Percentiles rank a stretch among this genome's conserved stretches.
Conservation (phyloP, 2,888 invertebrate species). For the Parnassius glacialis region DNA sequence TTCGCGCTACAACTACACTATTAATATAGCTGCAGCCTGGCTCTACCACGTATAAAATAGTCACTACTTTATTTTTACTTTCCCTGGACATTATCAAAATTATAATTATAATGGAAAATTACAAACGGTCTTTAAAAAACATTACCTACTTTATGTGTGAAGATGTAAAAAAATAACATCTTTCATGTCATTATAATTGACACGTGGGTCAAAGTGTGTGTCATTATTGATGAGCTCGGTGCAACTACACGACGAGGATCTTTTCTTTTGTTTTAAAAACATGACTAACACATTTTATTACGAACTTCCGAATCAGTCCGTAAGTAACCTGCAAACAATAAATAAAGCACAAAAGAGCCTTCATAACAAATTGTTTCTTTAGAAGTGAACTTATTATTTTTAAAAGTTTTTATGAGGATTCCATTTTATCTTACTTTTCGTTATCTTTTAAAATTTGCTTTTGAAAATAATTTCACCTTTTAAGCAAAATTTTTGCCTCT, state of each 20-base stretch:
- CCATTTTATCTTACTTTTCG: too few species aligned
- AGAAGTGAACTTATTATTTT: background rate
- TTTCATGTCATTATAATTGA: constrained; percentile 3
- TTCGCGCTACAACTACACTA: too few species aligned
- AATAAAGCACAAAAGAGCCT: constrained; percentile 13
- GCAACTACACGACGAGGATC: background rate
- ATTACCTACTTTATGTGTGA: background rate
- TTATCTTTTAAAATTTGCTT: too few species aligned
- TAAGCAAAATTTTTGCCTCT: too few species aligned
- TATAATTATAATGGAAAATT: constrained; percentile 8
- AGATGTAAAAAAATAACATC: constrained; percentile 12
- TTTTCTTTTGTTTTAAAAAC: constrained; percentile 18
- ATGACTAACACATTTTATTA: constrained; percentile 18
- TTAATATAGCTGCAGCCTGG: too few species aligned
- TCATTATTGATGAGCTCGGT: background rate
- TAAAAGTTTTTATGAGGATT: constrained; percentile 1
- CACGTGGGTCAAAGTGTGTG: constrained; percentile 15
- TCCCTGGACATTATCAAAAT: constrained; percentile 3
- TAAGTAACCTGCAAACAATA: constrained; percentile 1
- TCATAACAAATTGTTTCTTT: constrained; percentile 15
- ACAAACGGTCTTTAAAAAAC: constrained; percentile 6
- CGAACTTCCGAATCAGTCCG: constrained; percentile 16
- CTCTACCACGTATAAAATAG: too few species aligned
- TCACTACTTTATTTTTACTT: background rate
- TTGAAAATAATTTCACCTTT: too few species aligned